phyloP scores from a whole-genome alignment of 2,888 invertebrate species.

The Nycteola revayana region DNA sequence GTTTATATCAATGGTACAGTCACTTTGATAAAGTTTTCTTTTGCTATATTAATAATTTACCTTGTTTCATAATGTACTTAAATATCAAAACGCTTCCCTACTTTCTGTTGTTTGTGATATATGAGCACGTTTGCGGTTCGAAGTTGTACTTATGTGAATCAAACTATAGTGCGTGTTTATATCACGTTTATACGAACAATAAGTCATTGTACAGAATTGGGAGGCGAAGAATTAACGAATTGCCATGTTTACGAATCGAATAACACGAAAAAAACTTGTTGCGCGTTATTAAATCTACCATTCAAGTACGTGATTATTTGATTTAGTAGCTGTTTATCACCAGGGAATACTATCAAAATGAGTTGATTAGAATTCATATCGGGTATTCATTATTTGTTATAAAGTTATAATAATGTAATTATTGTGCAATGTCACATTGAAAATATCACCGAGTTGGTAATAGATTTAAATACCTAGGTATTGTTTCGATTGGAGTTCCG shows the following conservation, averaged over 20 bases:
- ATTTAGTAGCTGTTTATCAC: no score
- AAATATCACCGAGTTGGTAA: conserved; percentile 26
- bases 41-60: no score
- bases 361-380: conserved; percentile 11
- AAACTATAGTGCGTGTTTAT: conserved; percentile 17
- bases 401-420: conserved; percentile 18
- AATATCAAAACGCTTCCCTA: no score
- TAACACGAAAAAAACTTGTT: conserved; percentile 17
- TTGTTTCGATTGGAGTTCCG: conserved; percentile 62
- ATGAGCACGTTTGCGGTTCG: no score
- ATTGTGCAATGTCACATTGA: conserved; percentile 18
- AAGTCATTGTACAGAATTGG: no score
- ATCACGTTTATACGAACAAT: no score
- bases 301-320: no score
- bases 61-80: no score
- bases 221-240: conserved; percentile 12
- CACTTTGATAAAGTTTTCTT: no score
- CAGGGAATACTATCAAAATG: not conserved
- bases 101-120: no score
- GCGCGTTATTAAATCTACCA: not conserved
- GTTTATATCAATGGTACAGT: conserved; percentile 1
- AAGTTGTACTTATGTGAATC: not conserved
- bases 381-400: conserved; percentile 10
- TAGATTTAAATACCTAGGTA: conserved; percentile 29
- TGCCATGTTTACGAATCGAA: conserved; percentile 30